Base-by-base conservation (phyloP, 2,797 vertebrate genomes). In the Leptatherina wallacei region DNA sequence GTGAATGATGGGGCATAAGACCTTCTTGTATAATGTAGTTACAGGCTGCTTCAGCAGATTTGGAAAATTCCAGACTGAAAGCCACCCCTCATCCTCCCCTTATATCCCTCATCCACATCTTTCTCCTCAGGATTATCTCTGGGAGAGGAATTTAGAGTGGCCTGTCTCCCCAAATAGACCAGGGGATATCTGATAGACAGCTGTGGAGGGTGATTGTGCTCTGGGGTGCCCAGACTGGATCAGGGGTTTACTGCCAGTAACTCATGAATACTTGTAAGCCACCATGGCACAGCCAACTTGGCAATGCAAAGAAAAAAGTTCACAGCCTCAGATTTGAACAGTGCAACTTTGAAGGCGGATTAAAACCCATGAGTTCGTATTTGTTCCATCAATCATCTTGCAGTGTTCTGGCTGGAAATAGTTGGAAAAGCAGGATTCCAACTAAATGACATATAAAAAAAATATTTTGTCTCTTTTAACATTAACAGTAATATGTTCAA, bases 151-250 rank as follows among this genome's bases (percentile, higher is more conserved):
- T 92, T 90, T 86, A 84, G 88, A 92, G 87, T 85, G 82, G 88
- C 54, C 75, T 65, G 76, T 81, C 90, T 89, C 90, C 89, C 85
- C 82, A 92, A 94, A 94, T 94, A 94, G 92, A 92, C 72, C 44
- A 29, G 59, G 35, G 75, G 81, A 85, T 77, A 86, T 88, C 81
- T 88, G 91, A 91, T 71, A 75, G 78, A 88, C 91, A 91, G 87
- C 91, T 92, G 92, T 86, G 81, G 71, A 69, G 72, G 78, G 47
- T 64, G 79, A 75, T 60, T 81, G 81, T 76, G 71, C 69, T 83
- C 57, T 69, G 78, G 84, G 82, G 65, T 84, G 78, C 82, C 63
- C 68, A 51, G 83, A 16, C 78, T 67, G 79, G 82, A 82, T 86
- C 73, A 79, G 61, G 77, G 86, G 77, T 91, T 90, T 81, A 72